Evolutionary conservation across 1,140 invertebrate species (phyloP), one percentile per base, ranked within the genome.

Genomic region (Amyelois transitella): DNA sequence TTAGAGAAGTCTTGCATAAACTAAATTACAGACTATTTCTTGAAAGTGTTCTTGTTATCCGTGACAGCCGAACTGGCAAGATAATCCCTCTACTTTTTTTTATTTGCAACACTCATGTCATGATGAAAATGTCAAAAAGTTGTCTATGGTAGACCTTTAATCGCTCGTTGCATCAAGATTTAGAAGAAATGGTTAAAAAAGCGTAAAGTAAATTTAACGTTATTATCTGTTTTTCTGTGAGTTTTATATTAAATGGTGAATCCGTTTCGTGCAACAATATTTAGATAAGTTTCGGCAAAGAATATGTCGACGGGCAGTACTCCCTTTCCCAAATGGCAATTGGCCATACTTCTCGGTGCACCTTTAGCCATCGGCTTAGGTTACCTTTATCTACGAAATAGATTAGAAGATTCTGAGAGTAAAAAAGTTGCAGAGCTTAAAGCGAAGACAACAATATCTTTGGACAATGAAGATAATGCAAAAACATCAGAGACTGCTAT

Each of bases 351-450:
- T 28, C 89, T 97, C 43, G 95, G 95, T 60, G 93, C 94, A 61
- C 95, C 95, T 61, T 90, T 96, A 62, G 94, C 93, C 32, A 89
- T 96, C 18, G 95, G 95, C 32, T 84, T 96, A 71, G 94, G 94
- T 70, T 93, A 95, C 65, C 94, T 95, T 90, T 95, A 95, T 81
- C 91, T 94, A 57, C 93, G 89, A 77, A 92, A 90, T 60, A 89
- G 82, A 69, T 78, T 85, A 43, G 86, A 84, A 71, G 86, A 90
- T 55, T 88, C 90, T 6, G 82, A 85, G 48, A 90, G 89, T 56
- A 89, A 90, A 53, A 91, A 90, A 66, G 83, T 82, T 2, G 88
- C 90, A 18, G 83, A 90, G 56, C 80, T 88, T 32, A 86, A 88
- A 48, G 88, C 90, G 14, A 88, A 90, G 63, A 77, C 90, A 21